Conservation (phyloP, 2,888 invertebrate genomes). For the Drosophila anomalata region DNA sequence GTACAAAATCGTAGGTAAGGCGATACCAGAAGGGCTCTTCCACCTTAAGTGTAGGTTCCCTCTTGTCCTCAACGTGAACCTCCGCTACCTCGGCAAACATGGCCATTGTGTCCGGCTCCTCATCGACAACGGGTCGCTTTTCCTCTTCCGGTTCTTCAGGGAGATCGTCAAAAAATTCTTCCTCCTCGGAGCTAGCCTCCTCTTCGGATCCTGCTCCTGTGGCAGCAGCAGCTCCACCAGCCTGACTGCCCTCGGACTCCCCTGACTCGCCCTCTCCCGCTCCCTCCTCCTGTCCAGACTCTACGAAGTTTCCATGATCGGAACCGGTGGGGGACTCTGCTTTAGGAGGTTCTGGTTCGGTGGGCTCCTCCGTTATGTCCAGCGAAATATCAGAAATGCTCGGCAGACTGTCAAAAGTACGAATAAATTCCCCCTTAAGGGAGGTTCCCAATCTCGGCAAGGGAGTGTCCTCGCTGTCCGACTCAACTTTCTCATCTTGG, state of each 20-base stretch:
- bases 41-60: rapidly evolving
- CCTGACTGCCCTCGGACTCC: neutral
- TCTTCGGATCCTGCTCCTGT: constrained; percentile 1
- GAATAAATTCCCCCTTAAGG: constrained; percentile 14
- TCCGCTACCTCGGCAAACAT: constrained; percentile 18
- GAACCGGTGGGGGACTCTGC: neutral
- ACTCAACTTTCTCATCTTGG: neutral
- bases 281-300: neutral
- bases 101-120: constrained; percentile 32
- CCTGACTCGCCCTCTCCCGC: constrained; percentile 12
- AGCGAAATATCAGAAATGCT: constrained; percentile 34
- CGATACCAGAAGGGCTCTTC: constrained; percentile 16
- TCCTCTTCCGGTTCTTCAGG: constrained; percentile 1
- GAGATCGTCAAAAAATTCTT: constrained; percentile 1
- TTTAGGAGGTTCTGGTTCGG: neutral
- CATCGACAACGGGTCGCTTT: constrained; percentile 3
- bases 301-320: constrained; percentile 4
- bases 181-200: neutral
- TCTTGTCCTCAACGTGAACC: neutral
- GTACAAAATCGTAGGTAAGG: constrained; percentile 12
- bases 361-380: neutral
- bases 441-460: constrained; percentile 2
- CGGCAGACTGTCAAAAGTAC: constrained; percentile 28
- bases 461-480: constrained; percentile 13
- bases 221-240: neutral